phyloP scores from a whole-genome alignment of 2,113 vertebrate species.

The Scomber japonicus region DNA sequence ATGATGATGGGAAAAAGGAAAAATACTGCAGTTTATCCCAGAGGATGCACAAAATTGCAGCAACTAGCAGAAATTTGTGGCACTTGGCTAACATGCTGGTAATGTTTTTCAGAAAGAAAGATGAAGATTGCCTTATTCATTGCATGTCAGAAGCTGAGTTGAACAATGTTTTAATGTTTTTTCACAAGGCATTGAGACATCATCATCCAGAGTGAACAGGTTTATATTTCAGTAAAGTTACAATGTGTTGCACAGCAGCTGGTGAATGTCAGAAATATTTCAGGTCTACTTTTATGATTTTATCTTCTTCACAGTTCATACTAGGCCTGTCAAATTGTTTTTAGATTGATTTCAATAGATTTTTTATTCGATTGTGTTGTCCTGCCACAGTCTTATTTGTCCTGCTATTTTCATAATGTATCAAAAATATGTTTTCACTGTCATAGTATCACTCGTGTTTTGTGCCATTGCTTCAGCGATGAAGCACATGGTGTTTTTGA shows the following conservation, averaged over 20 bases:
- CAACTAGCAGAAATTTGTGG: constrained; percentile 55
- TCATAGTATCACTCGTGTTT: too few species aligned
- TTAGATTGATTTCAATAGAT: too few species aligned
- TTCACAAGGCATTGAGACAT: not conserved
- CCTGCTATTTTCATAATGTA: too few species aligned
- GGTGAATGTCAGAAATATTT: too few species aligned
- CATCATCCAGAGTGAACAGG: constrained; percentile 24
- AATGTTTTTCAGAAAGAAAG: constrained; percentile 47
- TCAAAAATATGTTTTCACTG: too few species aligned
- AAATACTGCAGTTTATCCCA: constrained; percentile 63
- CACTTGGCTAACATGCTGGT: constrained; percentile 35
- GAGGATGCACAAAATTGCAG: constrained; percentile 56
- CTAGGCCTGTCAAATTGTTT: not conserved
- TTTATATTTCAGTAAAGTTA: constrained; percentile 5
- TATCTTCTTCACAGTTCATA: constrained; percentile 5
- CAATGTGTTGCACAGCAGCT: not conserved
- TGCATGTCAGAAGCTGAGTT: constrained; percentile 7
- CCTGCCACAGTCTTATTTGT: too few species aligned
- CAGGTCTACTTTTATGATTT: not conserved
- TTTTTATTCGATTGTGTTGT: too few species aligned
- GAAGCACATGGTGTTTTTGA: too few species aligned
- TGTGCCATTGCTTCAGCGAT: too few species aligned
- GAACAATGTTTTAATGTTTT: not conserved
- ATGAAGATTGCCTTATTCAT: constrained; percentile 32
- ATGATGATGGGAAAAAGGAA: constrained; percentile 71